Evolutionary conservation across 2,888 invertebrate genomes (phyloP), one percentile per base, ranked within the genome.

Genomic region (Smittia aterrima): DNA sequence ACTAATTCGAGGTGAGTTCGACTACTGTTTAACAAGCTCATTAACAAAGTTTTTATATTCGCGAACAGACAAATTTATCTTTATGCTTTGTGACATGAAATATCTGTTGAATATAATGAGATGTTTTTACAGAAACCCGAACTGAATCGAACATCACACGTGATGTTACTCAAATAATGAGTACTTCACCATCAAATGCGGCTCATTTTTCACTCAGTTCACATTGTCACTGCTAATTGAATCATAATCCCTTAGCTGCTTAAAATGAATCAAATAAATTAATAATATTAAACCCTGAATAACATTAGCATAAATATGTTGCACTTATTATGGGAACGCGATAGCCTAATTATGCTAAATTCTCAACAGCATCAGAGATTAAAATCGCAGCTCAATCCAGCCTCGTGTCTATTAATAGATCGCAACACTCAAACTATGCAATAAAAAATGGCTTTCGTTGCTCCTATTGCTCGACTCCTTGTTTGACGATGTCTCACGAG

Each of bases 221-320:
- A n/a, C 11, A 38, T 38, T 47, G 6, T n/a, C 4, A 47, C 47
- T 6, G n/a, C 47, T 68, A 68, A 71, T 71, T 71, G 54, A 71
- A 54, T 71, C 71, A 32, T 58, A 58, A 47, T 58, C 22, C 58
- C 22, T 11, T 6, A 47, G 47, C 47, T 11, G 58, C 58, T 58
- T 58, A 20, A 58, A 47, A n/a, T 58, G 9, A 22, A 58, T 20
- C 24, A 27, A 54, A 54, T 32, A 68, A 68, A 68, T 41, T 68
- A 71, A 53, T 53, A 47, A 54, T 71, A 22, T 70, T 70, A 54
- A 70, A 53, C 70, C n/a, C 25, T 47, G 24, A 9, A 22, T 20
- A 13, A 58, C 32, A 68, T 68, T 68, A 68, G 68, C 68, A 68
- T 71, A 71, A 71, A 71, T 54, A 71, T 71, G 47, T 70, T 70